A percentile compares a stretch with the other conserved stretches of the same genome.
phyloP scores from a whole-genome alignment of 2,888 invertebrate species.

The Eurois occulta region DNA sequence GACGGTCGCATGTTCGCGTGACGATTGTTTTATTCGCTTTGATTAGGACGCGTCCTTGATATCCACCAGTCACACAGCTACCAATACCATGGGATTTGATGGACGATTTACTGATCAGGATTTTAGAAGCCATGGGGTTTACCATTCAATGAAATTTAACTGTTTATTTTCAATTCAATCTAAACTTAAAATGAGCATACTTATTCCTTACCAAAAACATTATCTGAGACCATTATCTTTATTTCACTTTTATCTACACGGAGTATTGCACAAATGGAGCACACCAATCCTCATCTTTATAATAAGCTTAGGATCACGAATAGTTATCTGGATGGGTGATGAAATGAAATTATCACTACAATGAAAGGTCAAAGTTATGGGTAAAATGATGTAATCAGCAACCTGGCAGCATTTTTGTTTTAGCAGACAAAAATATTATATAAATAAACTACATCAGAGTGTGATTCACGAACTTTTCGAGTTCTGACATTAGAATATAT shows the following conservation, averaged over 20 bases:
- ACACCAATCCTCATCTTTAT: background rate
- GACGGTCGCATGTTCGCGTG: too few relatives aligned
- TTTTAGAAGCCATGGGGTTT: background rate
- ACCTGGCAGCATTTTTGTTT: background rate
- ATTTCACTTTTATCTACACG: slow-evolving; percentile 14
- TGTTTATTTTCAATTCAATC: background rate
- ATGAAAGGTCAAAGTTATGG: background rate
- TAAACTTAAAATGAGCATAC: slow-evolving; percentile 32
- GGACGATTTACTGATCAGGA: background rate
- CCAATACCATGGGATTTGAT: background rate
- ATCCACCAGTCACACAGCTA: background rate
- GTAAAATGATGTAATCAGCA: background rate
- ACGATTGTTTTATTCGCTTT: background rate
- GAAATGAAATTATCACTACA: background rate
- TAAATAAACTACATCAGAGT: background rate
- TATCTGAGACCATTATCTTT: slow-evolving; percentile 41
- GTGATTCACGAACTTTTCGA: background rate
- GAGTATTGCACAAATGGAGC: slow-evolving; percentile 46
- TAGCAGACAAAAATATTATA: background rate
- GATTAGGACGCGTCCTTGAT: background rate
- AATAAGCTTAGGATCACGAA: background rate
- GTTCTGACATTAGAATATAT: background rate
- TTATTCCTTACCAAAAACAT: slow-evolving; percentile 23
- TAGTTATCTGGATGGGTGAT: background rate
- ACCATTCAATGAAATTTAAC: background rate